phyloP scores from a whole-genome alignment of 37 sponge, comb jelly and placozoan genomes.

The Chondrosia reniformis region DNA sequence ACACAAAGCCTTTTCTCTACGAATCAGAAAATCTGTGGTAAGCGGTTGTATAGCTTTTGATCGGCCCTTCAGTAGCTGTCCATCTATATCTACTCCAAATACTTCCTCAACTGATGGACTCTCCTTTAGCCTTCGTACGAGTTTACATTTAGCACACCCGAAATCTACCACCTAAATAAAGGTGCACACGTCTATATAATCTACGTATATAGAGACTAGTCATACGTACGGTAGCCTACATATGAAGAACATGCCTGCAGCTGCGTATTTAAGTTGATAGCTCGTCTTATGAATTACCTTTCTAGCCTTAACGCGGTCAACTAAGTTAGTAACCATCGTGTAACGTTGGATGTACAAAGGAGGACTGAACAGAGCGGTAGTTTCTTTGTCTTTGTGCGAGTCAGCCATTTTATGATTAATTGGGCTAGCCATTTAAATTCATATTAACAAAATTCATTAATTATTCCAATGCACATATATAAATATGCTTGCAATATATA shows the following conservation, averaged over 20 bases:
- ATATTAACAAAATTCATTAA: too few relatives aligned
- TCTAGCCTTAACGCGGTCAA: conserved; percentile 28
- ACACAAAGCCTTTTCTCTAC: not conserved
- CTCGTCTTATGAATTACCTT: conserved; percentile 26
- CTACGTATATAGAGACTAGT: too few relatives aligned
- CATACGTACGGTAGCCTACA: too few relatives aligned
- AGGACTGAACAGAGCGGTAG: conserved; percentile 60
- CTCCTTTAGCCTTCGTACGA: conserved; percentile 48
- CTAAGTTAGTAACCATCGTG: conserved; percentile 34
- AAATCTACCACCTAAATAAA: conserved; percentile 75
- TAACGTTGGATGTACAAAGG: conserved; percentile 90
- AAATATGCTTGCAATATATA: too few relatives aligned
- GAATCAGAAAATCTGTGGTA: conserved; percentile 57
- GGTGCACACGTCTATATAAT: too few relatives aligned
- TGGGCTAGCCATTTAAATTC: too few relatives aligned
- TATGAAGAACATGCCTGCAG: too few relatives aligned
- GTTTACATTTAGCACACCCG: conserved; percentile 80
- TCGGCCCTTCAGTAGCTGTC: conserved; percentile 32
- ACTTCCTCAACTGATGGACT: conserved; percentile 50
- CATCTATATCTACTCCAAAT: conserved; percentile 84
- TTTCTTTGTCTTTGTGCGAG: conserved; percentile 29
- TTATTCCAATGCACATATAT: too few relatives aligned
- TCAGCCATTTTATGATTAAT: not conserved
- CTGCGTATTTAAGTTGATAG: too few relatives aligned
- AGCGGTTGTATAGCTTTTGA: conserved; percentile 44